Evolutionary conservation across 2,113 vertebrate species (phyloP).

Genomic region (Empidonax alnorum): DNA sequence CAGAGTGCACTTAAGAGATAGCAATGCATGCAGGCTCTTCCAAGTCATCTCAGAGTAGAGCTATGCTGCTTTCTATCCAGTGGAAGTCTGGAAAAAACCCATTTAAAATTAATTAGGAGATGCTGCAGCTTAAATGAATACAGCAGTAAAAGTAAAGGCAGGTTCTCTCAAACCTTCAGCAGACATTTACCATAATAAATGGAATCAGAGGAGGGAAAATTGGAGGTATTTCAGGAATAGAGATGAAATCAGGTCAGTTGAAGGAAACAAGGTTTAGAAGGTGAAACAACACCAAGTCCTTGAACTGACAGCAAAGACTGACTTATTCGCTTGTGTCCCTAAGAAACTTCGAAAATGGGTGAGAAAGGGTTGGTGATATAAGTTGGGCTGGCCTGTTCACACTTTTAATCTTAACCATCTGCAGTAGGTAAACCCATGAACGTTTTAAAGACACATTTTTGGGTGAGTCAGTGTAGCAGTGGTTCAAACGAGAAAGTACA

Average conservation of each 20-base stretch:
- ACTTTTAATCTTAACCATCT: neutral
- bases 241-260: neutral
- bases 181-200: neutral
- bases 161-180: neutral
- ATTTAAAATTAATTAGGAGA: slow-evolving; percentile 1
- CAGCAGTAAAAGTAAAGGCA: neutral
- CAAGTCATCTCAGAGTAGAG: neutral
- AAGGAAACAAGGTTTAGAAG: neutral
- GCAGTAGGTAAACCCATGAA: neutral
- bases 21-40: neutral
- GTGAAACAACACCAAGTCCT: neutral
- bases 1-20: slow-evolving; percentile 30
- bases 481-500: neutral
- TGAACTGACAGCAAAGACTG: neutral
- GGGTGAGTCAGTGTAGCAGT: neutral
- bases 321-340: neutral
- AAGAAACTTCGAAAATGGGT: neutral
- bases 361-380: neutral
- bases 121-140: neutral
- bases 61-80: neutral
- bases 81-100: neutral
- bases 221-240: neutral
- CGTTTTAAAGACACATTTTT: neutral
- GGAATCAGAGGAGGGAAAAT: neutral
- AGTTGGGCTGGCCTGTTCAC: neutral